Percentiles rank a stretch among this genome's conserved stretches.
Conservation (phyloP, 2,797 vertebrate species). For the Pipistrellus pipistrellus region DNA sequence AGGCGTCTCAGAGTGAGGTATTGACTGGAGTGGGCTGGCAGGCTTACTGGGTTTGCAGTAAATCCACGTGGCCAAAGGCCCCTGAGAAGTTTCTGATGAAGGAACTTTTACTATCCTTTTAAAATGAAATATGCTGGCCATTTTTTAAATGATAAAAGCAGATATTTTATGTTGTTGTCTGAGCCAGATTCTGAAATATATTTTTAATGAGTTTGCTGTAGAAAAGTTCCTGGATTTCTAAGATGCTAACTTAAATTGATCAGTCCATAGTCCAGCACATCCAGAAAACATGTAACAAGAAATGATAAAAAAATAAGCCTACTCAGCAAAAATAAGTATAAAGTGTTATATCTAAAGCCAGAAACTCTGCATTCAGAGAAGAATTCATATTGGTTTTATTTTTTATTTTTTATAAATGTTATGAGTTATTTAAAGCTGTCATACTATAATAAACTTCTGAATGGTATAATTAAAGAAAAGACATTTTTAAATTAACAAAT, state of each 20-base stretch:
- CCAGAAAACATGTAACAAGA: conserved; percentile 28
- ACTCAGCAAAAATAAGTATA: conserved; percentile 58
- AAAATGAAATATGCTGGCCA: conserved; percentile 78
- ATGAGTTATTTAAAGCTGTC: conserved; percentile 48
- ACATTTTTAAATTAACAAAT: conserved; percentile 46
- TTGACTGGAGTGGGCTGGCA: conserved; percentile 70
- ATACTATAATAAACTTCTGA: background rate
- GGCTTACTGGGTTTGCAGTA: conserved; percentile 71
- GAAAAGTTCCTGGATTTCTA: conserved; percentile 71
- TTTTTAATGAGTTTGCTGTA: conserved; percentile 78
- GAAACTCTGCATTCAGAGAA: conserved; percentile 51
- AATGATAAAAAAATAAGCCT: conserved; percentile 17
- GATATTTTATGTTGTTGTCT: conserved; percentile 78
- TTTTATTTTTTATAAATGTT: conserved; percentile 36
- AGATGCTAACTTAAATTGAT: conserved; percentile 66
- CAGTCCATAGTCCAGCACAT: background rate
- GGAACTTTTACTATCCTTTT: conserved; percentile 83
- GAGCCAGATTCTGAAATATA: conserved; percentile 73
- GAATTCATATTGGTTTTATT: background rate
- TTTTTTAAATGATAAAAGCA: conserved; percentile 79
- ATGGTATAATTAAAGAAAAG: conserved; percentile 39
- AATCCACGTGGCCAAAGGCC: conserved; percentile 78
- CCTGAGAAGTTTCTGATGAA: conserved; percentile 83
- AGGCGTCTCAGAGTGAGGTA: conserved; percentile 68
- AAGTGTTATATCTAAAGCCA: conserved; percentile 43